Conservation (phyloP, 1,140 invertebrate species). For the Samia ricini region DNA sequence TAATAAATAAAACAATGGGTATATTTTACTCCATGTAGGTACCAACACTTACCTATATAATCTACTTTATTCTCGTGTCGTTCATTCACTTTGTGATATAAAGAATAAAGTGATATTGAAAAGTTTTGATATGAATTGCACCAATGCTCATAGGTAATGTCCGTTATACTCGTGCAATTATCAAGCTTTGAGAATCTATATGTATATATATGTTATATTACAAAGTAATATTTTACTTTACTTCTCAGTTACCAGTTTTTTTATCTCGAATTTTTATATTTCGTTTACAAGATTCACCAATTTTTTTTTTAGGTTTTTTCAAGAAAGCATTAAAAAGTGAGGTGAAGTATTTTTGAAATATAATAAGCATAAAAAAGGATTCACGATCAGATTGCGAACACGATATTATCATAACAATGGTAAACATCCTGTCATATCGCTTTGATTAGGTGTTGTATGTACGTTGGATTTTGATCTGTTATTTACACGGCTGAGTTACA, state of each 20-base stretch:
- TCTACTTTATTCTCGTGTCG: not conserved
- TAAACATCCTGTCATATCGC: too few relatives aligned
- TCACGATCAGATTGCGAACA: too few relatives aligned
- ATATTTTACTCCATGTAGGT: not conserved
- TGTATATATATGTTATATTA: slow-evolving; percentile 1
- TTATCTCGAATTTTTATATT: not conserved
- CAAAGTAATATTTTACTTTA: not conserved
- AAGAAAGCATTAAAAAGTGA: too few relatives aligned
- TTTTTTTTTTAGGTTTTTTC: too few relatives aligned
- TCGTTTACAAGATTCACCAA: too few relatives aligned
- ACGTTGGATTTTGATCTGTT: too few relatives aligned
- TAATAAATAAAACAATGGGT: not conserved
- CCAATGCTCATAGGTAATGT: not conserved
- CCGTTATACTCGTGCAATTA: not conserved
- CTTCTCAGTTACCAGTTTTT: not conserved
- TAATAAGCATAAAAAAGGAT: too few relatives aligned
- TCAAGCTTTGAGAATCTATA: not conserved
- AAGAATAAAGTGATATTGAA: not conserved
- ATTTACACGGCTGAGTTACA: too few relatives aligned
- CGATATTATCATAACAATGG: too few relatives aligned
- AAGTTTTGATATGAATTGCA: not conserved
- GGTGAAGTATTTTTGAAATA: too few relatives aligned
- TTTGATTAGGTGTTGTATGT: too few relatives aligned
- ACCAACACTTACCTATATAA: not conserved
- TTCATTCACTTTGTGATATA: not conserved